Evolutionary conservation across 2,797 vertebrate species (phyloP).

Genomic region (Lepus oiostolus): DNA sequence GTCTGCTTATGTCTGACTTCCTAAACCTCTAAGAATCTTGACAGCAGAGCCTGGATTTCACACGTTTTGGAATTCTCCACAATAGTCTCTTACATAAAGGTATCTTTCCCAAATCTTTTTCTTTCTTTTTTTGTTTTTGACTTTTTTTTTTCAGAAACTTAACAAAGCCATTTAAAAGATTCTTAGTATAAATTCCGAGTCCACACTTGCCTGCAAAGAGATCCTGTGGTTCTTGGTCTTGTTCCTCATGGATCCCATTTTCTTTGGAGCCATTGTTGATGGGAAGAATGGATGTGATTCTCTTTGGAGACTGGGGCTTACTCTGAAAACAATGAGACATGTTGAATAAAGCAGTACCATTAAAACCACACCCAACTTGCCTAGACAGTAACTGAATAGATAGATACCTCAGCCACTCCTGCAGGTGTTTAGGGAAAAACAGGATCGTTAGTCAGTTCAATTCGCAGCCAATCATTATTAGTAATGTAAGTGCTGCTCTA

Average conservation of each 20-base stretch:
- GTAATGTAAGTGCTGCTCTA: neutral
- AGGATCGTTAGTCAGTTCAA: constrained; percentile 8
- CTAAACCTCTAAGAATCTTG: constrained; percentile 30
- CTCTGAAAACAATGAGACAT: constrained; percentile 87
- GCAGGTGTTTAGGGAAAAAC: neutral
- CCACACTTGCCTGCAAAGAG: constrained; percentile 93
- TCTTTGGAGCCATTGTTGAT: constrained; percentile 87
- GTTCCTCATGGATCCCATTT: constrained; percentile 93
- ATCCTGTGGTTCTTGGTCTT: constrained; percentile 92
- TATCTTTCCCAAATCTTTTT: neutral
- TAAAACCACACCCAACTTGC: constrained; percentile 39
- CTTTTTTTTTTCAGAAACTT: constrained; percentile 37
- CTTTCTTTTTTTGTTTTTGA: rapidly evolving
- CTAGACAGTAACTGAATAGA: neutral
- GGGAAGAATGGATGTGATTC: constrained; percentile 81
- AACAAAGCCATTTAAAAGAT: neutral
- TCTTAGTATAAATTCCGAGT: neutral
- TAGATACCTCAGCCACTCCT: neutral
- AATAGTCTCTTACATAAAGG: neutral
- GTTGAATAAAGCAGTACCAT: constrained; percentile 43
- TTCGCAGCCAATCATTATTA: constrained; percentile 47
- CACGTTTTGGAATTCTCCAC: neutral
- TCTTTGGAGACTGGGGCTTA: constrained; percentile 84
- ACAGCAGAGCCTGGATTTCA: neutral
- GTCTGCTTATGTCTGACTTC: neutral